These are phyloP conservation scores for Dynastes tityus DNA, from an alignment of 2,888 invertebrate genomes.

Conservation along the genomic window DNA sequence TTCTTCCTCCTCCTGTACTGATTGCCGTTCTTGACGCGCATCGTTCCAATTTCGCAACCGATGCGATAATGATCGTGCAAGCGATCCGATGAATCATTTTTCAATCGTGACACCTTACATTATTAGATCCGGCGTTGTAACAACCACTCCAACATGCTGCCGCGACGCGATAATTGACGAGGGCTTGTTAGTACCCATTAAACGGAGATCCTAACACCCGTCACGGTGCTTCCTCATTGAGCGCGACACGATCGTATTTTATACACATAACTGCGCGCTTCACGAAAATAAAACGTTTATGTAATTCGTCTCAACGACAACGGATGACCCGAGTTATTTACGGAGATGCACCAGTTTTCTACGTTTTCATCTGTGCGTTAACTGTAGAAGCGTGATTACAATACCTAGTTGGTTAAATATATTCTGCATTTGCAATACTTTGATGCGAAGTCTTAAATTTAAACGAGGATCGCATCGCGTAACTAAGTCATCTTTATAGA, in stretches of 20 bases:
- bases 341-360: background rate
- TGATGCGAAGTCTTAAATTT: no score
- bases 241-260: slow-evolving; percentile 4
- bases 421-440: no score
- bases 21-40: background rate
- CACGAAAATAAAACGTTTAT: slow-evolving; percentile 30
- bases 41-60: background rate
- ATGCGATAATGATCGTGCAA: background rate
- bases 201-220: slow-evolving; percentile 35
- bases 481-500: no score
- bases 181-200: slow-evolving; percentile 36
- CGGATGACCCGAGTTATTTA: slow-evolving; percentile 6
- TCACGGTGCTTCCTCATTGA: slow-evolving; percentile 31
- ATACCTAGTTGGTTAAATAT: no score
- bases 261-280: background rate
- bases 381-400: no score
- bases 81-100: background rate
- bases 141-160: background rate
- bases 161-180: slow-evolving; percentile 36
- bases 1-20: background rate
- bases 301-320: slow-evolving; percentile 14
- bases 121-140: background rate
- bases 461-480: no score
- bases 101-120: background rate
- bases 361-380: background rate